Evolutionary conservation across 2,113 vertebrate species (phyloP), one percentile per base, ranked within the genome.

Genomic region (Alethe diademata): DNA sequence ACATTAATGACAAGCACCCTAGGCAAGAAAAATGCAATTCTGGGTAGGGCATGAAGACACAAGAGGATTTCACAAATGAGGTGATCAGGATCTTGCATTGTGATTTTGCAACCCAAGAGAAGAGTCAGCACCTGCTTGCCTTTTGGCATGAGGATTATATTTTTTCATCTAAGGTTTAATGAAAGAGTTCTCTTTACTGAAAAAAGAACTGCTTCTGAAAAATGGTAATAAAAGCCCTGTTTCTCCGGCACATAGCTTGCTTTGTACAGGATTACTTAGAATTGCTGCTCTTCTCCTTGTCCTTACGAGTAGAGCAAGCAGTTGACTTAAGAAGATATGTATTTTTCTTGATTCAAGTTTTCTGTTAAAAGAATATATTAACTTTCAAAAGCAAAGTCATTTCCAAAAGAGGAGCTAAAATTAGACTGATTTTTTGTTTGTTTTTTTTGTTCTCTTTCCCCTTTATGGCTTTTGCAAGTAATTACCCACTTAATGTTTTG

Each of bases 401-500:
- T 86, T 93, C 80, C 65, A 90, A 94, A 86, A 35, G 51, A 93
- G 71, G 36, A 95, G 57, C 75, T 96, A 96, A 96, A 96, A 94
- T 93, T 94, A 92, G 92, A 62, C 51, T 88, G 29, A 35, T 31
- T 71, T 9, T 58, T 40, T 58, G 19, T 47, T 47, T 47, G 11
- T 9, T 47, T 45, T 64, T 84, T n/a, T 65, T 47, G 7, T 71
- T 73, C 74, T 71, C 78, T 86, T 38, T 86, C 35, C 47, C 73
- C 85, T 94, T 83, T 36, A 67, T 57, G 75, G 85, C 82, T 96
- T 93, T 93, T 94, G 95, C 88, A 96, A 97, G 87, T 90, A 97
- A 96, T 96, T 96, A 95, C 67, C 90, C 96, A 88, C 82, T 95
- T 93, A 88, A 79, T 83, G 82, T 86, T 94, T 90, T 90, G 78